Evolutionary conservation across 2,888 invertebrate species (phyloP), one percentile per base, ranked within the genome.

Genomic region (Formica aserva): DNA sequence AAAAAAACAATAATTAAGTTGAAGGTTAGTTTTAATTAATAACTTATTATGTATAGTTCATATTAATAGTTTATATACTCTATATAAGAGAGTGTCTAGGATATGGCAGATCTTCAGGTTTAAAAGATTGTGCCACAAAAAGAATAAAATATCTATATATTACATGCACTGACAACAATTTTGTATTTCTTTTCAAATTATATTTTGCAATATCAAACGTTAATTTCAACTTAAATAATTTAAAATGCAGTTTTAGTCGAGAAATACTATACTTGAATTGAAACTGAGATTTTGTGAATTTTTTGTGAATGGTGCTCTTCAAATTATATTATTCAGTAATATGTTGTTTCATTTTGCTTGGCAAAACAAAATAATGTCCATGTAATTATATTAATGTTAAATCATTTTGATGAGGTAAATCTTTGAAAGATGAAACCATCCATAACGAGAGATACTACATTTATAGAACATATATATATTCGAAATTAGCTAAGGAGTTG

Each of bases 1-100:
- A 97, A 97, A 93, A 96, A 96, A 80, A 93, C 94, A 26, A 93
- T 93, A 80, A 94, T 95, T 86, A 94, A 95, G 48, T 60, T 80
- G 72, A 91, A 66, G 32, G 67, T 67, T 18, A 41, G 81, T 78
- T 75, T 94, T 95, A 92, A 94, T 95, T 91, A 84, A 76, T 62
- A 63, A 67, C 45, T 38, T 75, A 52, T 38, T 52, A 65, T 15
- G 11, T 83, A 41, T 22, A 35, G 1, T 75, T 48, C 3, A 35
- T 22, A n/a, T 13, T 60, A 60, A 57, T 41, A 72, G 0, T 41
- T 8, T 74, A n/a, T 62, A 60, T 22, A 45, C 6, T 57, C 0
- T 18, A 60, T 1, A 71, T 32, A 32, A 32, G 32, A 32, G 6
- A 55, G 18, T 9, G n/a, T 35, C 52, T 71, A 63, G 22, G 18